Percentiles rank a stretch among this genome's conserved stretches.
Conservation (phyloP, 2,797 vertebrate species). For the Diglossa cyanea region DNA sequence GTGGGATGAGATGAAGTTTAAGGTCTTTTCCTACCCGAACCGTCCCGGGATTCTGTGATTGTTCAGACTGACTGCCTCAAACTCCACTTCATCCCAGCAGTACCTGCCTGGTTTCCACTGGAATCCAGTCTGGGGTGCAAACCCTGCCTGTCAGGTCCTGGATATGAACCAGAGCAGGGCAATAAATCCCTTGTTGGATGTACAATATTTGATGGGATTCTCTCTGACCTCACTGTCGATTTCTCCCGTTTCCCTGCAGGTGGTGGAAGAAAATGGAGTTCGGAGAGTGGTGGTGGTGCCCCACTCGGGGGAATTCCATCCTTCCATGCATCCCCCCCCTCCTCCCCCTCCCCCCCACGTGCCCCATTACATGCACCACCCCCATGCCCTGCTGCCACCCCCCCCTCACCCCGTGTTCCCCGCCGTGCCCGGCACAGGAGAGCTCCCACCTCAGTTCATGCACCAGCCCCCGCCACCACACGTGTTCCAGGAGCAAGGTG, state of each 20-base stretch:
- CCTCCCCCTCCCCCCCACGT: not conserved
- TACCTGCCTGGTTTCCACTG: fast-evolving
- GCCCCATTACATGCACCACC: not conserved
- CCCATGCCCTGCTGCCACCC: conserved; percentile 42
- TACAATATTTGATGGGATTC: fast-evolving
- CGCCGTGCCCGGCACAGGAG: conserved; percentile 63
- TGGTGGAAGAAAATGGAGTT: conserved; percentile 84
- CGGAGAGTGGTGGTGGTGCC: conserved; percentile 81
- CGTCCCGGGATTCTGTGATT: not conserved
- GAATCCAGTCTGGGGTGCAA: not conserved
- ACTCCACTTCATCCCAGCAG: not conserved
- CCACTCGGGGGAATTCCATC: conserved; percentile 78
- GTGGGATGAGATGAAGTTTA: not conserved
- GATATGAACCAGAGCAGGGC: fast-evolving
- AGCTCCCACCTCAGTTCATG: conserved; percentile 74
- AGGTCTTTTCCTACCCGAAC: not conserved
- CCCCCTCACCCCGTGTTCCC: conserved; percentile 74
- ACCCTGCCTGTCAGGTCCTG: not conserved
- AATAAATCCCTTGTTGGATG: not conserved
- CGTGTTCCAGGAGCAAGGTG: conserved; percentile 80
- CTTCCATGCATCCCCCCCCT: conserved; percentile 66
- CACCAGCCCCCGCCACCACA: conserved; percentile 73
- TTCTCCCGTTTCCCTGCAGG: conserved; percentile 41
- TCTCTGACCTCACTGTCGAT: not conserved
- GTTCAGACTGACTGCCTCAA: not conserved